Evolutionary conservation across 2,113 vertebrate genomes (phyloP).

Genomic region (Mus spicilegus): DNA sequence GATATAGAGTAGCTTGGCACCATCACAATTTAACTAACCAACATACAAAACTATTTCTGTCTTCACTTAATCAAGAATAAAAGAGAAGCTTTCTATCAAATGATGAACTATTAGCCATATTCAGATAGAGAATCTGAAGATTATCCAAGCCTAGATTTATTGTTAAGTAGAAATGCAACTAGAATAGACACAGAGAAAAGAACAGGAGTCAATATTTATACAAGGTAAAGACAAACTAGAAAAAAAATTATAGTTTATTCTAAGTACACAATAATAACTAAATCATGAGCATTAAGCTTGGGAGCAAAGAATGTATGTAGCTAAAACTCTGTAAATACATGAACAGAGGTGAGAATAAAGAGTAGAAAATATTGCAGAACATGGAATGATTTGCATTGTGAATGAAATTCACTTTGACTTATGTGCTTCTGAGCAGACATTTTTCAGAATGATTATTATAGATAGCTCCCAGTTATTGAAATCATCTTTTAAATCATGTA

Average conservation of each 20-base stretch:
- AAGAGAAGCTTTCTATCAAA: not conserved
- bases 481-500: not conserved
- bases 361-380: not conserved
- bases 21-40: not conserved
- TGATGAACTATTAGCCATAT: not conserved
- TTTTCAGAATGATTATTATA: not conserved
- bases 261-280: not conserved
- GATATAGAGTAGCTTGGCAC: not conserved
- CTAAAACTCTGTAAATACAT: not conserved
- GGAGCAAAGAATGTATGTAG: not conserved
- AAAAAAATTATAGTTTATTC: not conserved
- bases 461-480: not conserved
- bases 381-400: not conserved
- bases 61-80: not conserved
- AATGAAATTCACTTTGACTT: not conserved
- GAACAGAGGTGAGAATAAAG: not conserved
- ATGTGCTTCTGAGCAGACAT: not conserved
- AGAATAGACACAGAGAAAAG: not conserved
- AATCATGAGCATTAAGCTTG: not conserved
- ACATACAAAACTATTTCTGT: not conserved
- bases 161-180: not conserved
- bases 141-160: not conserved
- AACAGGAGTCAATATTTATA: not conserved
- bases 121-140: not conserved
- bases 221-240: not conserved